Evolutionary conservation across 23 tunicate species (phyloP).

Genomic region (Styela plicata): DNA sequence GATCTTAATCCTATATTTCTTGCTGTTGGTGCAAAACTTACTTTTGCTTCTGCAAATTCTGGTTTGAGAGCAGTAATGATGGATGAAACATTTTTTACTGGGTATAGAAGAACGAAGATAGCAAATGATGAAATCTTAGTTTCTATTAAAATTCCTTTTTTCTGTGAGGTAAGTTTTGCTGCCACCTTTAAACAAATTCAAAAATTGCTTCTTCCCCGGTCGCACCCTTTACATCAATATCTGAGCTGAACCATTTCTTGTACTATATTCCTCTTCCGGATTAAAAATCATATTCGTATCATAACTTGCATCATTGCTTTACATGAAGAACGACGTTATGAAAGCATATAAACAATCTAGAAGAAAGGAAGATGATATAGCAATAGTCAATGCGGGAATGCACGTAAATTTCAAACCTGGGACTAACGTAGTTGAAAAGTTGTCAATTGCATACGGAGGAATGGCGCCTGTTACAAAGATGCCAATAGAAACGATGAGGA

Average conservation of each 20-base stretch:
- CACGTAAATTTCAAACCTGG: constrained; percentile 64
- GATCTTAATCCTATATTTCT: constrained; percentile 89
- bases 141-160: constrained; percentile 46
- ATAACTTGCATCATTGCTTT: no score
- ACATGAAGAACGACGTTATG: constrained; percentile 72
- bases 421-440: constrained; percentile 48
- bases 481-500: constrained; percentile 57
- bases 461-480: constrained; percentile 75
- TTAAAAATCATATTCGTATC: no score
- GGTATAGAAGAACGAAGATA: constrained; percentile 70
- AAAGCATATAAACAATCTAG: constrained; percentile 75
- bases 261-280: no score
- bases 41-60: constrained; percentile 15
- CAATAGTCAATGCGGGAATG: constrained; percentile 95
- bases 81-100: constrained; percentile 85
- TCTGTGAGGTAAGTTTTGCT: constrained; percentile 7
- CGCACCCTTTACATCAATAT: no score
- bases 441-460: constrained; percentile 86
- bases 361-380: constrained; percentile 91
- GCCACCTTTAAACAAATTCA: neutral
- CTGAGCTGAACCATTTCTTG: no score
- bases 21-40: constrained; percentile 69
- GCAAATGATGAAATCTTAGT: constrained; percentile 47
- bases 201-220: no score
- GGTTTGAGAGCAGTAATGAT: constrained; percentile 48